A percentile compares a stretch with the other conserved stretches of the same genome.
phyloP scores from a whole-genome alignment of 37 sponge, comb jelly and placozoan genomes.

The Dysidea cf. avara region DNA sequence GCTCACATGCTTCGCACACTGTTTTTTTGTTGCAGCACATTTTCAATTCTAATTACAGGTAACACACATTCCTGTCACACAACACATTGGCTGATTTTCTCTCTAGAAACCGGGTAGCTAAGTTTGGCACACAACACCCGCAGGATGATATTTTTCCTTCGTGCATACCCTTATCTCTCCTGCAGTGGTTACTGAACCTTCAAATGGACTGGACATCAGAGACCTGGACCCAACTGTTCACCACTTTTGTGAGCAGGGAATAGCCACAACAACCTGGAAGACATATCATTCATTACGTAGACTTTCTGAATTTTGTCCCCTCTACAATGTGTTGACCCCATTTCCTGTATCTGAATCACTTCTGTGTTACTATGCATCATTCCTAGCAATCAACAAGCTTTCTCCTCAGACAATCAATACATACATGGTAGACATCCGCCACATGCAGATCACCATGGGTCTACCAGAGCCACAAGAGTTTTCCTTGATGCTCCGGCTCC shows the following conservation, averaged over 20 bases:
- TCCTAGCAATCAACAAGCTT: slow-evolving; percentile 32
- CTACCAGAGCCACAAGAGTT: too few relatives aligned
- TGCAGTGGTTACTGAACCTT: too few relatives aligned
- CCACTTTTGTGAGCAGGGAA: too few relatives aligned
- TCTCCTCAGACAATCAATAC: slow-evolving; percentile 37
- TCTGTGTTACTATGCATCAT: slow-evolving; percentile 14
- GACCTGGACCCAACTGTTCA: too few relatives aligned
- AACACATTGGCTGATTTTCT: too few relatives aligned
- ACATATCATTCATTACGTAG: slow-evolving; percentile 19
- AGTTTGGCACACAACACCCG: slow-evolving; percentile 11
- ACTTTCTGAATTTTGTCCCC: slow-evolving; percentile 31
- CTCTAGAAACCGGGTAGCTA: not conserved
- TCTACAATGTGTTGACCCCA: too few relatives aligned
- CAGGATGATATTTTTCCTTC: not conserved
- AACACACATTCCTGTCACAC: slow-evolving; percentile 11
- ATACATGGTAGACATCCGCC: slow-evolving; percentile 45
- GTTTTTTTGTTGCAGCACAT: slow-evolving; percentile 28
- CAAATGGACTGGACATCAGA: too few relatives aligned
- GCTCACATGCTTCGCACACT: slow-evolving; percentile 38
- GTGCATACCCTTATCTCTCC: too few relatives aligned
- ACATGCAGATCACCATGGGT: too few relatives aligned
- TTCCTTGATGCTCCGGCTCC: slow-evolving; percentile 38
- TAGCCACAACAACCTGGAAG: slow-evolving; percentile 27
- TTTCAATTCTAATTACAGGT: slow-evolving; percentile 7
- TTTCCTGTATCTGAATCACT: slow-evolving; percentile 49